Evolutionary conservation across 2,888 invertebrate genomes (phyloP).

Genomic region (Mythimna lalbum): DNA sequence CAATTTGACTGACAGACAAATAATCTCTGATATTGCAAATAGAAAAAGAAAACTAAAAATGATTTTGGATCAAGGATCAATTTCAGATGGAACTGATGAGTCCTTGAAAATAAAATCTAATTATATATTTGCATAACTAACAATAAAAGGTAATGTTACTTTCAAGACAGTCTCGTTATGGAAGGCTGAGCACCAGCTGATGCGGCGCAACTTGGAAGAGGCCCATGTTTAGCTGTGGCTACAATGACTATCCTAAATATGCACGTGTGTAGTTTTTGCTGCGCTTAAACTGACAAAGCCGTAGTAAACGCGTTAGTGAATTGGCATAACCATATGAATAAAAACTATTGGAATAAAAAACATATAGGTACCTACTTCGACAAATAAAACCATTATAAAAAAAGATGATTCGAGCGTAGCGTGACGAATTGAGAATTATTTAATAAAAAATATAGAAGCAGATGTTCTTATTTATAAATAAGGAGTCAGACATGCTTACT

Average conservation of each 20-base stretch:
- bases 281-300: background rate
- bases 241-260: conserved; percentile 10
- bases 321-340: background rate
- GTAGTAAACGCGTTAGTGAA: background rate
- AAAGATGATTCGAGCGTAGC: background rate
- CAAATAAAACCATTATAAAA: background rate
- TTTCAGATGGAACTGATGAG: background rate
- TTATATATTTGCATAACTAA: too few species aligned
- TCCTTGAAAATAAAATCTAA: background rate
- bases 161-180: background rate
- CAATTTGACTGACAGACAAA: background rate
- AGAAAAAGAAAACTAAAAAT: background rate
- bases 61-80: background rate
- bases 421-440: conserved; percentile 5
- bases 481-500: conserved; percentile 1
- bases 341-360: background rate
- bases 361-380: background rate
- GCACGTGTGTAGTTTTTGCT: conserved; percentile 3
- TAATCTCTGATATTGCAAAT: conserved; percentile 2
- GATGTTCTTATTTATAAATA: conserved; percentile 1
- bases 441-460: background rate
- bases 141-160: background rate
- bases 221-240: conserved; percentile 1
- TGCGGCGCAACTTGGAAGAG: background rate
- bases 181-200: conserved; percentile 14